These are phyloP conservation scores for Eugnorisma glareosa DNA, from an alignment of 2,888 invertebrate species.

Conservation along the genomic window DNA sequence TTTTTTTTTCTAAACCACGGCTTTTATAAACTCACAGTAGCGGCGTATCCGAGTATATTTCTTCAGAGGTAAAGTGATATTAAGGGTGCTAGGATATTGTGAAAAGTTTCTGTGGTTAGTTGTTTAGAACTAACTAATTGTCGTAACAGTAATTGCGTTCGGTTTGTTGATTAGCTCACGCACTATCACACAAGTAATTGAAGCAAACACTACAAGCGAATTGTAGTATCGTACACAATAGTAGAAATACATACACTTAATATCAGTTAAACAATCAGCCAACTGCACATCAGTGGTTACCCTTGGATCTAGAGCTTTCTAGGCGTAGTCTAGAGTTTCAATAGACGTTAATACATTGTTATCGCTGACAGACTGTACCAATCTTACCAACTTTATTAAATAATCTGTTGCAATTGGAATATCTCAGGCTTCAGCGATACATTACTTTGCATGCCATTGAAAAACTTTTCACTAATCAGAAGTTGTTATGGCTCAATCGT, in stretches of 20 bases:
- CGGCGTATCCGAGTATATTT: constrained; percentile 15
- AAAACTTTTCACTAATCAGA: neutral
- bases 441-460: neutral
- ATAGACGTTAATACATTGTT: neutral
- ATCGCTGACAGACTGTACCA: neutral
- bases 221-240: constrained; percentile 11
- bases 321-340: neutral
- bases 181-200: constrained; percentile 9
- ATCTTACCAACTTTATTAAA: no score
- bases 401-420: no score
- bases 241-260: neutral
- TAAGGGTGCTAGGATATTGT: constrained; percentile 16
- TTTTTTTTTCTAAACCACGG: constrained; percentile 18
- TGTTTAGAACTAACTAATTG: constrained; percentile 11
- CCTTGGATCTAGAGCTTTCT: neutral
- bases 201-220: neutral
- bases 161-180: constrained; percentile 22
- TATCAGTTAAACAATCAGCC: neutral
- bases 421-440: no score
- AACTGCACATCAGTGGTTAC: neutral
- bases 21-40: constrained; percentile 10
- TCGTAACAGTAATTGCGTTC: constrained; percentile 9
- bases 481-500: neutral
- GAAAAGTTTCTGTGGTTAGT: constrained; percentile 27
- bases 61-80: constrained; percentile 25